phyloP scores from a whole-genome alignment of 1,140 invertebrate species.

The Phymorhynchus buccinoides region DNA sequence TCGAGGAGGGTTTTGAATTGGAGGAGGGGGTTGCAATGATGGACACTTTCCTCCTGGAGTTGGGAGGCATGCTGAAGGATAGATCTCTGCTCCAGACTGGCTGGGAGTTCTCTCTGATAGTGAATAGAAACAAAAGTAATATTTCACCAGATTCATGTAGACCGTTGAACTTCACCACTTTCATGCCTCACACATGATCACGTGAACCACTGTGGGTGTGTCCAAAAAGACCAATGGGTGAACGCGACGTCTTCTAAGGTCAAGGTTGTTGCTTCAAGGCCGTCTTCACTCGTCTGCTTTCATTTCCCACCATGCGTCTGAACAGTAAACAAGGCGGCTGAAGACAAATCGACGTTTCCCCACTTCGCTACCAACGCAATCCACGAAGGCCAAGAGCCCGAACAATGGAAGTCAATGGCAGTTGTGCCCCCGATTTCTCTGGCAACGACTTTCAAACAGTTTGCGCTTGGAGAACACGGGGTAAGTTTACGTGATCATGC shows the following conservation, averaged over 20 bases:
- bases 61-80: too few relatives aligned
- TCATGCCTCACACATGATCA: too few relatives aligned
- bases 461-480: conserved; percentile 83
- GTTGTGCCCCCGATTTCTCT: conserved; percentile 92
- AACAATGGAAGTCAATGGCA: conserved; percentile 85
- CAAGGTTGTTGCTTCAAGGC: conserved; percentile 24
- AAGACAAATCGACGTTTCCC: conserved; percentile 64
- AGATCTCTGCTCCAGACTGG: too few relatives aligned
- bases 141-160: too few relatives aligned
- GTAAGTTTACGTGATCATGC: too few relatives aligned
- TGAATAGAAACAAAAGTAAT: too few relatives aligned
- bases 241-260: neutral
- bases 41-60: too few relatives aligned
- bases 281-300: neutral
- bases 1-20: too few relatives aligned
- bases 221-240: neutral
- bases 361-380: conserved; percentile 90
- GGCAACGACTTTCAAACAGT: conserved; percentile 95
- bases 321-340: conserved; percentile 36
- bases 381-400: conserved; percentile 91
- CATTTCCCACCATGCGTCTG: neutral
- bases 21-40: too few relatives aligned
- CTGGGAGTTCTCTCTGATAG: too few relatives aligned
- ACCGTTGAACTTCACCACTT: too few relatives aligned
- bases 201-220: neutral